Evolutionary conservation across 2,888 invertebrate species (phyloP).

Genomic region (Heliconius aoede): DNA sequence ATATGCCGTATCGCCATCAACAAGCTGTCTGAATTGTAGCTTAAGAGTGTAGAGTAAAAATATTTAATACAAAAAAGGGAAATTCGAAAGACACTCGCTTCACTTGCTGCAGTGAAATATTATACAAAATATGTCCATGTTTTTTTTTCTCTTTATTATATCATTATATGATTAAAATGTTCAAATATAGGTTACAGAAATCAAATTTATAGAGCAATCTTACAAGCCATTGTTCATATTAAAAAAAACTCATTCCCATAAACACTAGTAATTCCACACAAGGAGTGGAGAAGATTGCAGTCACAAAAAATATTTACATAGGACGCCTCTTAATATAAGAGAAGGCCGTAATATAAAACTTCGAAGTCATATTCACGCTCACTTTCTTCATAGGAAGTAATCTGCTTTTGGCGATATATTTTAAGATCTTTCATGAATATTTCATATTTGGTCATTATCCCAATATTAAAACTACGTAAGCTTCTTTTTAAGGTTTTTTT

Average conservation of each 20-base stretch:
- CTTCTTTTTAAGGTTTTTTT: too few species aligned
- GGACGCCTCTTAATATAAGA: constrained; percentile 21
- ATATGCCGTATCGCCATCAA: too few species aligned
- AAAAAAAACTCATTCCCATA: constrained; percentile 16
- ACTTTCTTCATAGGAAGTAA: constrained; percentile 27
- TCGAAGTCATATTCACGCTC: constrained; percentile 31
- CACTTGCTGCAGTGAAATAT: too few species aligned
- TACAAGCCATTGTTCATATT: constrained; percentile 1
- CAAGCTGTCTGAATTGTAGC: too few species aligned
- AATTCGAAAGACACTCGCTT: too few species aligned
- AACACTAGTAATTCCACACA: constrained; percentile 3
- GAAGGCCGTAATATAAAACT: constrained; percentile 28
- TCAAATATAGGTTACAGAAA: background rate
- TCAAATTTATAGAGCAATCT: background rate
- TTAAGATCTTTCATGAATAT: constrained; percentile 23
- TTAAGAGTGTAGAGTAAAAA: too few species aligned
- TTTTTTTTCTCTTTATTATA: too few species aligned
- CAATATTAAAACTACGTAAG: background rate
- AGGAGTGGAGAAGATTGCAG: constrained; percentile 7
- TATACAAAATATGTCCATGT: background rate
- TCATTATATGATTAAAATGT: background rate
- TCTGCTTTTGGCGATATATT: constrained; percentile 20
- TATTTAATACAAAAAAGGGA: too few species aligned
- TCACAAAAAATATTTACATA: constrained; percentile 17
- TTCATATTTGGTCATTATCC: background rate